Evolutionary conservation across 1,140 invertebrate genomes (phyloP), one percentile per base, ranked within the genome.

Genomic region (Hylaeus volcanicus): DNA sequence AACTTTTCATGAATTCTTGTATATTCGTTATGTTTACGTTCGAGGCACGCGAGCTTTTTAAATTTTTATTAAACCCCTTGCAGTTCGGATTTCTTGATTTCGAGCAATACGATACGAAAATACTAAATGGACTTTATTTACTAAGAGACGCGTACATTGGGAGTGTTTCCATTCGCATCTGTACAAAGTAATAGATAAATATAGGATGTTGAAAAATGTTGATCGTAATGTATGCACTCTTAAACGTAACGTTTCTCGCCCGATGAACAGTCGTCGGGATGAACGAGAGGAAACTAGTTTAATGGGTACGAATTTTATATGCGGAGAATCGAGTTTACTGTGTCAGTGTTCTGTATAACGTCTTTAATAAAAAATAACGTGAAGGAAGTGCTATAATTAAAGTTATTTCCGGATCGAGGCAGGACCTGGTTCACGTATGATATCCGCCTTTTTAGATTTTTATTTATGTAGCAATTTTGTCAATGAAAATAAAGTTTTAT

Each of bases 291-390:
- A 12, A 51, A 81, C 37, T 60, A 76, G 64, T 76, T 58, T 70
- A 45, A 64, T 64, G 48, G 53, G n/a, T 77, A 81, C 60, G 66
- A 81, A 78, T 78, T 76, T 77, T 77, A 65, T 77, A 82, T 78
- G 66, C 26, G 78, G 60, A 82, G 66, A n/a, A 15, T 78, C 80
- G 80, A 78, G 60, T 78, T 78, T 64, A 58, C 56, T 82, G 80
- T 82, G 80, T 82, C 60, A 70, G 61, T 82, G 80, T 82, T 82
- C 78, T 72, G 80, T 82, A 72, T 78, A 71, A 78, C 61, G 68
- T 61, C 75, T 78, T 78, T 78, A 72, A 82, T 82, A 71, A 64
- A 77, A 26, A 39, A 39, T 26, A 26, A 76, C 68, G 43, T 51
- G 68, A 66, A 58, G 63, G 41, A 74, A 74, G 70, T 45, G 71